phyloP scores from a whole-genome alignment of 2,113 vertebrate species.

The Microtus richardsoni region DNA sequence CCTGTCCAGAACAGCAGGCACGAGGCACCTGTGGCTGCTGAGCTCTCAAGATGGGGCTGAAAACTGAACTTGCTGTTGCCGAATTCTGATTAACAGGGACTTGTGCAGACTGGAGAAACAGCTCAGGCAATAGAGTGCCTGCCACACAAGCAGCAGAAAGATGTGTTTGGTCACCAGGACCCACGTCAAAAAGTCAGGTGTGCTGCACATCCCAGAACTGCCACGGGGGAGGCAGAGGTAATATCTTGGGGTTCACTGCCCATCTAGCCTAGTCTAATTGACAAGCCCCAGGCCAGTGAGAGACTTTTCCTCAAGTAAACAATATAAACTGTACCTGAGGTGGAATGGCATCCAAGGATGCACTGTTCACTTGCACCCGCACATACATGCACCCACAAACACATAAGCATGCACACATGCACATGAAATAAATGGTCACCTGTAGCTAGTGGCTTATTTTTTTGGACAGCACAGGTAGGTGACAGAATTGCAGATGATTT shows the following conservation, averaged over 20 bases:
- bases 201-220: background rate
- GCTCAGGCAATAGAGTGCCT: background rate
- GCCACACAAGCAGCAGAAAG: background rate
- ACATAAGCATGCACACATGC: background rate
- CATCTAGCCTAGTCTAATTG: background rate
- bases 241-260: no score
- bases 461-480: background rate
- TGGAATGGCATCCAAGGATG: background rate
- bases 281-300: background rate
- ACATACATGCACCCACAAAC: background rate
- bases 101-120: background rate
- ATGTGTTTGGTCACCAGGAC: background rate
- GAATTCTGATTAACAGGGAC: background rate
- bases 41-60: background rate
- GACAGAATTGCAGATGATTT: background rate
- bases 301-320: background rate
- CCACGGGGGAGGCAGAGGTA: background rate
- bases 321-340: background rate
- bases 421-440: background rate
- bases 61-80: background rate
- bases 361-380: background rate
- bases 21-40: background rate
- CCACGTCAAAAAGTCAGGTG: background rate
- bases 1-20: conserved; percentile 5
- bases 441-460: background rate